Evolutionary conservation across 2,113 vertebrate genomes (phyloP).

Genomic region (Tachycineta bicolor): DNA sequence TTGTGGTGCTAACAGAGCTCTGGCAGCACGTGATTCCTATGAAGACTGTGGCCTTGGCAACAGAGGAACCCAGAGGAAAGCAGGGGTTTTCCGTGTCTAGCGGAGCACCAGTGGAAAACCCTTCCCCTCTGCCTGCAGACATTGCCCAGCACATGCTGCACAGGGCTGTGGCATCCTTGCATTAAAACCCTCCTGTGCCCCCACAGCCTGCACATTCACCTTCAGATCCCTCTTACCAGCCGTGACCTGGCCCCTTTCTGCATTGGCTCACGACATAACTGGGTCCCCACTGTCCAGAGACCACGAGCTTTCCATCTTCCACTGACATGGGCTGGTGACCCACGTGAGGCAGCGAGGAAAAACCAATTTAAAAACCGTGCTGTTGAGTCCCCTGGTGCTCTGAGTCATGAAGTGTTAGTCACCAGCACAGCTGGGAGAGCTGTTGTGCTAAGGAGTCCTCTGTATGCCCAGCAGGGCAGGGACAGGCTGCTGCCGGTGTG

Average conservation of each 20-base stretch:
- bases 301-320: background rate
- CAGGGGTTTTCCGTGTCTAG: fast-evolving
- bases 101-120: background rate
- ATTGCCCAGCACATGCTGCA: background rate
- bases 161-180: background rate
- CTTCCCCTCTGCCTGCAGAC: background rate
- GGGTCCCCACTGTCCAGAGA: background rate
- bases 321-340: background rate
- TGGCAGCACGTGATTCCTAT: background rate
- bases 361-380: background rate
- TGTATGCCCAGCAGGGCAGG: background rate
- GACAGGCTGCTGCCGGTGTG: background rate
- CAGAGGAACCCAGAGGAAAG: background rate
- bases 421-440: background rate
- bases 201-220: background rate
- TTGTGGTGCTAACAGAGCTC: background rate
- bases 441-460: background rate
- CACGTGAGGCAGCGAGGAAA: background rate
- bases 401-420: background rate
- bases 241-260: background rate
- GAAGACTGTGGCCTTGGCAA: background rate
- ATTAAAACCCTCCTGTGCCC: background rate
- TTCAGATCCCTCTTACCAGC: background rate
- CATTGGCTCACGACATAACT: fast-evolving
- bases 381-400: background rate